Percentiles rank a stretch among this genome's conserved stretches.
Conservation (phyloP, 2,888 invertebrate genomes). For the Hydroisotoma schaefferi region DNA sequence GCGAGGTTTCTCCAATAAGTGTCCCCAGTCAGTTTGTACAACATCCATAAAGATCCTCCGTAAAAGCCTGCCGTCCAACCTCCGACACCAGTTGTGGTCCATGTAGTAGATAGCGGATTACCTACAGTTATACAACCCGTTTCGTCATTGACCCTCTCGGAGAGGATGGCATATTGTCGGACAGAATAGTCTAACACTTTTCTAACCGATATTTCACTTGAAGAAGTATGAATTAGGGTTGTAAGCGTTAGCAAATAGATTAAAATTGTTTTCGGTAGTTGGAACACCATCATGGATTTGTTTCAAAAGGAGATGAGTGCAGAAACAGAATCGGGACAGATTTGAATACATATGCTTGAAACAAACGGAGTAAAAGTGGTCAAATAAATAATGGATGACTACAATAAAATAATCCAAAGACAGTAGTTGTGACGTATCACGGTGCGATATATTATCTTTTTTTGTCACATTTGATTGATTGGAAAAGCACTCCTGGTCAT, state of each 20-base stretch:
- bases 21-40: constrained; percentile 38
- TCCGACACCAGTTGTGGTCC: constrained; percentile 20
- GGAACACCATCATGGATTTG: no score
- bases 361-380: no score
- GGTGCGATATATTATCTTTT: no score
- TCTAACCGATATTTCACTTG: neutral
- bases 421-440: no score
- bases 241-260: neutral
- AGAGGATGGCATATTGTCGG: constrained; percentile 12
- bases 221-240: neutral
- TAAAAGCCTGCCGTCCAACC: constrained; percentile 46
- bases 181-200: constrained; percentile 7
- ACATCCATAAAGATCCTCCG: constrained; percentile 43
- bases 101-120: constrained; percentile 16
- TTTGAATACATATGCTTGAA: no score
- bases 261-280: no score
- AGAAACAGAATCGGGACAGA: no score
- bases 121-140: constrained; percentile 20
- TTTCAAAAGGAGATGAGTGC: no score
- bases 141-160: neutral
- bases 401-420: no score
- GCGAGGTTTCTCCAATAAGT: constrained; percentile 36
- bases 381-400: no score
- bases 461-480: no score
- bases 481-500: no score